Evolutionary conservation across 1,140 invertebrate species (phyloP).

Genomic region (Achroia grisella): DNA sequence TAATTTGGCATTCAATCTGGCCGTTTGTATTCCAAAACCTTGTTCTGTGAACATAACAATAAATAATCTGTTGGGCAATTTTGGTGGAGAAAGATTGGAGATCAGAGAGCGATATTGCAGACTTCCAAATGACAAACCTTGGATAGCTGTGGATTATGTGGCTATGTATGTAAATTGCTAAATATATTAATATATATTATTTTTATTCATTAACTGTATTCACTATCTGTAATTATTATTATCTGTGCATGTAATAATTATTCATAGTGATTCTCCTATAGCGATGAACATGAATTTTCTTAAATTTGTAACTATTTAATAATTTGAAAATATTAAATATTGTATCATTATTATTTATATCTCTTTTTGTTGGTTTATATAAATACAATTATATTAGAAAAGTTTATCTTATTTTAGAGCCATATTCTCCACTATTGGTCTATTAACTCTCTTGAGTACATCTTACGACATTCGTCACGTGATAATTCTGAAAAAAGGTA

Average conservation of each 20-base stretch:
- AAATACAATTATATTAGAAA: not conserved
- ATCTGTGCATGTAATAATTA: too few relatives aligned
- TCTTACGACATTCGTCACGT: constrained; percentile 27
- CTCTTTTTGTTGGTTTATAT: not conserved
- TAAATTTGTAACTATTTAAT: not conserved
- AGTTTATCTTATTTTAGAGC: constrained; percentile 23
- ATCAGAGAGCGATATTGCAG: constrained; percentile 25
- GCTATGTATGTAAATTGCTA: constrained; percentile 33
- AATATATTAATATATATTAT: not conserved
- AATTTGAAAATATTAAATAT: not conserved
- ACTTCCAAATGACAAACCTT: constrained; percentile 32
- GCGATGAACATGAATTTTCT: not conserved
- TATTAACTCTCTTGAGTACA: constrained; percentile 33
- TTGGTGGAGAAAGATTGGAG: constrained; percentile 13
- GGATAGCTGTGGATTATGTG: constrained; percentile 33
- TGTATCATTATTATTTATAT: not conserved
- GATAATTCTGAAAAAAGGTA: constrained; percentile 26
- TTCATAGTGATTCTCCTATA: too few relatives aligned
- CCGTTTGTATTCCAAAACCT: constrained; percentile 33
- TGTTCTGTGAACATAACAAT: constrained; percentile 25
- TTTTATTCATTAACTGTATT: not conserved
- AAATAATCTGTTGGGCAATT: constrained; percentile 16
- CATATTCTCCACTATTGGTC: constrained; percentile 19
- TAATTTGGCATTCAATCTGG: constrained; percentile 23
- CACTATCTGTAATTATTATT: not conserved